A percentile compares a stretch with the other conserved stretches of the same genome.
Evolutionary conservation across 2,113 vertebrate species (phyloP).

Genomic region (Machaerirhynchus nigripectus): DNA sequence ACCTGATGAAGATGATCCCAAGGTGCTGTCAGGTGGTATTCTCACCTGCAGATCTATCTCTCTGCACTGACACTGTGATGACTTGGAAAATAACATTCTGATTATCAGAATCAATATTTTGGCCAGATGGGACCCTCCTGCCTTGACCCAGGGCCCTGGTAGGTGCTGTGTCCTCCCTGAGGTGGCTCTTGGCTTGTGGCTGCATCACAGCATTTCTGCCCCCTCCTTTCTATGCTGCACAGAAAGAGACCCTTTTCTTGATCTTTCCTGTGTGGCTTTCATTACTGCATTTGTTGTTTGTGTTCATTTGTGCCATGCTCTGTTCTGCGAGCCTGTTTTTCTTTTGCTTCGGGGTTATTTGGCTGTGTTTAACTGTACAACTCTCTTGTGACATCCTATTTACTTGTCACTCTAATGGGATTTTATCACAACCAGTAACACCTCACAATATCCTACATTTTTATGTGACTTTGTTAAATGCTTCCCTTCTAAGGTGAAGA

Average conservation of each 20-base stretch:
- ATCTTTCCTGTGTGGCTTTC: neutral
- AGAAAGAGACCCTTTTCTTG: neutral
- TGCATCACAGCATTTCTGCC: neutral
- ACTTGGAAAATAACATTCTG: neutral
- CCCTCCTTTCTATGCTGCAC: neutral
- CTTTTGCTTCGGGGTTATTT: neutral
- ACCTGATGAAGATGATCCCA: neutral
- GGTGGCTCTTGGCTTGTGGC: neutral
- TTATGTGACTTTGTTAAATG: neutral
- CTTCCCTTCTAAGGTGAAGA: neutral
- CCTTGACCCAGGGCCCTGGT: neutral
- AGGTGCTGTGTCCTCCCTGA: neutral
- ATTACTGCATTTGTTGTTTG: neutral
- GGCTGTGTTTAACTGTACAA: neutral
- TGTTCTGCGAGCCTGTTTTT: neutral
- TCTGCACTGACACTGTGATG: neutral
- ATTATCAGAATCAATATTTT: neutral
- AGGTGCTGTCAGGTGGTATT: neutral
- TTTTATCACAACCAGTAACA: neutral
- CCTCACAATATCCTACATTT: neutral
- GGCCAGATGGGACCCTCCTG: neutral
- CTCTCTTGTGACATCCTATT: neutral
- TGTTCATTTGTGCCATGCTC: neutral
- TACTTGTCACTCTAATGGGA: neutral
- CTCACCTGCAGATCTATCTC: neutral